Evolutionary conservation across 2,888 invertebrate species (phyloP), one percentile per base, ranked within the genome.

Genomic region (Carabus problematicus): DNA sequence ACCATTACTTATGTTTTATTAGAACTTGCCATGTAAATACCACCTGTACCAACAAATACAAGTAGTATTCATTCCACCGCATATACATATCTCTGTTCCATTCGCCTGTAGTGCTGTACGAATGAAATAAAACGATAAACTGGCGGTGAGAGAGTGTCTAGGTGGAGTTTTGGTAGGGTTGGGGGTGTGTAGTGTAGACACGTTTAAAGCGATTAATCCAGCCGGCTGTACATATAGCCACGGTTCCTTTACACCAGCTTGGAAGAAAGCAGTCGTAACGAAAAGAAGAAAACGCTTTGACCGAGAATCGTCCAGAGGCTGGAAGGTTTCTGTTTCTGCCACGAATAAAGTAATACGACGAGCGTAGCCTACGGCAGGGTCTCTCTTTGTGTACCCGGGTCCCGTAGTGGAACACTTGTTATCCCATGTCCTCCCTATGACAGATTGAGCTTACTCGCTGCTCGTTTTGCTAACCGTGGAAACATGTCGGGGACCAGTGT

Each of bases 391-490:
- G 14, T 14, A 29, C 16, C 11, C 11, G 19, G 14, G 39, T n/a
- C 47, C 60, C 61, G 8, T 18, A 29, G 45, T 45, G 42, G 54
- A 41, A 64, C 42, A 64, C 64, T 54, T 54, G 64, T 64, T 55
- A 64, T 64, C 64, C 54, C 54, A 41, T 64, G 64, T 64, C 54
- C 54, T 64, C 41, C 54, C 54, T 64, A 54, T 54, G 64, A 64
- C 54, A 64, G 54, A 52, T 54, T 64, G 54, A 64, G 64, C 64
- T 54, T 55, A 64, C 64, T 54, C 54, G 61, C 47, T 49, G 54
- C 41, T 64, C 64, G 54, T 64, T 54, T 64, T 42, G 43, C 64
- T 18, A 55, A 55, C 64, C 42, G n/a, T n/a, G n/a, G n/a, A n/a
- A n/a, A n/a, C n/a, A 52, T 40, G 29, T 42, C 41, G 41, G n/a